Conservation (phyloP, 2,888 invertebrate genomes). For the Lasioglossum vierecki region DNA sequence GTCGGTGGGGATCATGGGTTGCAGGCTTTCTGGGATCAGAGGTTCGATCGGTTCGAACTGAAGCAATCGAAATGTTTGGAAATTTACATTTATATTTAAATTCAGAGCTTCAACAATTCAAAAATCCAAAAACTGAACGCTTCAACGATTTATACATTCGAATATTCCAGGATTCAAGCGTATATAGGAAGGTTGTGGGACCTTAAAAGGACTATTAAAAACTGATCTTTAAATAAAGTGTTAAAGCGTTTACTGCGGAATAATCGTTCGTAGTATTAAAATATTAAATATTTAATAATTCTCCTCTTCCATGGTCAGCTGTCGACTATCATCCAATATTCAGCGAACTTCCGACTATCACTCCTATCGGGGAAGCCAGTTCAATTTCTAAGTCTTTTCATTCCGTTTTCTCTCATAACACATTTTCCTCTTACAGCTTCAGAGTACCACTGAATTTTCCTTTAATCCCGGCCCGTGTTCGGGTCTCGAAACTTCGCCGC, state of each 20-base stretch:
- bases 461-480: constrained; percentile 22
- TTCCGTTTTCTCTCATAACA: constrained; percentile 13
- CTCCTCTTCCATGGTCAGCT: background rate
- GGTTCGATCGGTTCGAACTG: background rate
- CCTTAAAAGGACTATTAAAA: background rate
- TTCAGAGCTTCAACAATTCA: no score
- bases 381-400: background rate
- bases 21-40: no score
- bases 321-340: constrained; percentile 4
- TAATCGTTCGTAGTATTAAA: background rate
- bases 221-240: background rate
- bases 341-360: constrained; percentile 3
- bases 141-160: background rate
- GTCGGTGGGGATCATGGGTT: background rate
- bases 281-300: background rate
- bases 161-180: background rate
- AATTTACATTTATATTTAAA: no score
- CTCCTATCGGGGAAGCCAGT: background rate
- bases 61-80: background rate
- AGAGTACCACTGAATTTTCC: constrained; percentile 8
- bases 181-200: no score
- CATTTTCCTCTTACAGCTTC: constrained; percentile 10
- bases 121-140: background rate
- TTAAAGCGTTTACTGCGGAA: background rate
- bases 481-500: constrained; percentile 8